Percentiles rank a stretch among this genome's conserved stretches.
Evolutionary conservation across 2,797 vertebrate genomes (phyloP).

Genomic region (Spinus pinus): DNA sequence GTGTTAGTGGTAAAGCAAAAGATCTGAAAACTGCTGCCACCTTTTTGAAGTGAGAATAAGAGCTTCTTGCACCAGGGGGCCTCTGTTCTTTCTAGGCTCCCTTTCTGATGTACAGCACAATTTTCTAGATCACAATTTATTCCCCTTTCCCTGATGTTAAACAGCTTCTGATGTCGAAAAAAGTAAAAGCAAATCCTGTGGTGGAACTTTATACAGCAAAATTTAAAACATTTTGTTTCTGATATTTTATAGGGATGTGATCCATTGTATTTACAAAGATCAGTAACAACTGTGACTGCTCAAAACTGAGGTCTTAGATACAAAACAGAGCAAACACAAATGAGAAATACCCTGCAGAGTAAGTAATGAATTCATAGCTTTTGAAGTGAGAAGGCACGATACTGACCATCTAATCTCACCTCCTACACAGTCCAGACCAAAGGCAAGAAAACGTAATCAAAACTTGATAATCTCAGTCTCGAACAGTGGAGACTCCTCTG

Average conservation of each 20-base stretch:
- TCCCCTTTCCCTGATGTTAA: slow-evolving; percentile 13
- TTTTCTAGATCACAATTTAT: slow-evolving; percentile 43
- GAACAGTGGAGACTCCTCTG: background rate
- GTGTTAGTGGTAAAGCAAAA: slow-evolving; percentile 13
- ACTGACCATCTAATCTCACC: background rate
- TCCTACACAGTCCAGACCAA: background rate
- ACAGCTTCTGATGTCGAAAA: slow-evolving; percentile 30
- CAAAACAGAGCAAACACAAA: background rate
- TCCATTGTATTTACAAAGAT: slow-evolving; percentile 32
- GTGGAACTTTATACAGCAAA: slow-evolving; percentile 4
- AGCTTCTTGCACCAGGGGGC: background rate
- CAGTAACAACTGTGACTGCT: background rate
- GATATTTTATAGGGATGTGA: slow-evolving; percentile 20
- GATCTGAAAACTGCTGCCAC: slow-evolving; percentile 43
- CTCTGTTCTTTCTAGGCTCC: slow-evolving; percentile 36
- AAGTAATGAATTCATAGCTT: background rate
- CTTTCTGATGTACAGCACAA: slow-evolving; percentile 45
- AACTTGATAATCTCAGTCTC: background rate
- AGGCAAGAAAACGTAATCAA: background rate
- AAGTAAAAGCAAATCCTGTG: slow-evolving; percentile 52
- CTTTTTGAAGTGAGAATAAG: slow-evolving; percentile 45
- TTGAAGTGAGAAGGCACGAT: background rate
- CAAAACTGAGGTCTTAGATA: background rate
- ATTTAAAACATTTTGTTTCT: slow-evolving; percentile 48
- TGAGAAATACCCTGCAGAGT: background rate